A percentile compares a stretch with the other conserved stretches of the same genome.
These are phyloP conservation scores for Montipora sp. DNA, from an alignment of 64 coral and sea anemone genomes.

Conservation along the genomic window DNA sequence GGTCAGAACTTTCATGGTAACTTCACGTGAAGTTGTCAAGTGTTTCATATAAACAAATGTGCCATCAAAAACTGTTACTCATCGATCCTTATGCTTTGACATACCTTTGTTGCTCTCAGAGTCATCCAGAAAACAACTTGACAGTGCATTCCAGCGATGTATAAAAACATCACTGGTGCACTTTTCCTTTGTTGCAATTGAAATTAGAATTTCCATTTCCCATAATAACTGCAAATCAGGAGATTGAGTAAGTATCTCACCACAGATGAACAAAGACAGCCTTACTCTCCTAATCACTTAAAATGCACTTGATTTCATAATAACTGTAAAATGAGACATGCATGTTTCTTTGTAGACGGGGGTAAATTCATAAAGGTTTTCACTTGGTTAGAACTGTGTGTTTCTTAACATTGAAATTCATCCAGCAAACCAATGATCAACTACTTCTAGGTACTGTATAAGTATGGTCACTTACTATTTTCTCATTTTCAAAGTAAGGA, in stretches of 20 bases:
- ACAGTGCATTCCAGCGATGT: not conserved
- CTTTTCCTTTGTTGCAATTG: not conserved
- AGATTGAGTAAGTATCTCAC: too few relatives aligned
- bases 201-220: not conserved
- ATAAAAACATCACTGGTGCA: not conserved
- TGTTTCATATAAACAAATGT: not conserved
- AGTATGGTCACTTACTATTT: not conserved
- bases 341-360: too few relatives aligned
- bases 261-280: too few relatives aligned
- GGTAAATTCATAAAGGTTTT: too few relatives aligned
- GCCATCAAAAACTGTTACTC: not conserved
- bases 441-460: too few relatives aligned
- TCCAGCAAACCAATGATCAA: too few relatives aligned
- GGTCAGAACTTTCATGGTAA: not conserved
- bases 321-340: too few relatives aligned
- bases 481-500: not conserved
- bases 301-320: too few relatives aligned
- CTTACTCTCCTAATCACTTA: too few relatives aligned
- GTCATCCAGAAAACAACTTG: not conserved
- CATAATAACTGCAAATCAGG: not conserved
- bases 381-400: too few relatives aligned
- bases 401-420: too few relatives aligned
- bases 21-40: not conserved
- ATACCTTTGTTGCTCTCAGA: not conserved
- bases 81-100: not conserved